Conservation (phyloP, 1,140 invertebrate genomes). For the Palaemon carinicauda region DNA sequence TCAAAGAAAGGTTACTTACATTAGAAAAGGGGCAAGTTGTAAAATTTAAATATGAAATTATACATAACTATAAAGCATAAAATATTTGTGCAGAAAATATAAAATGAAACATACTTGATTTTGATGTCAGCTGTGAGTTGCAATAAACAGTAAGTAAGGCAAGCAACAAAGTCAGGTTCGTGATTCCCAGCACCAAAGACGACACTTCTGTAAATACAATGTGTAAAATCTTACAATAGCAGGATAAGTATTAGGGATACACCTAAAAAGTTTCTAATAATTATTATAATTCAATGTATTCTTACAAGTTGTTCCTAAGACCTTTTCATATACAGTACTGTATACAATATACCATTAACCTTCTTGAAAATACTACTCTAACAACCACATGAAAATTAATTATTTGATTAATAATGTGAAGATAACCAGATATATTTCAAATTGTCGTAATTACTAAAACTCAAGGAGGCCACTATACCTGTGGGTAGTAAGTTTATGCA, state of each 20-base stretch:
- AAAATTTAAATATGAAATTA: not conserved
- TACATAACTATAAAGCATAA: too few species aligned
- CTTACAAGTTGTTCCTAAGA: too few species aligned
- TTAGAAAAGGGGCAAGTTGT: not conserved
- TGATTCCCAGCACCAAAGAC: conserved; percentile 95
- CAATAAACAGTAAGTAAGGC: conserved; percentile 93
- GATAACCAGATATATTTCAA: too few species aligned
- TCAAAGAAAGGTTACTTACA: not conserved
- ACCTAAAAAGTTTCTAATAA: too few species aligned
- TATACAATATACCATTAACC: too few species aligned
- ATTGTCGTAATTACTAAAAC: too few species aligned
- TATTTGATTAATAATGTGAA: too few species aligned
- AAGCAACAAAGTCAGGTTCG: conserved; percentile 94
- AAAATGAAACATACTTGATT: conserved; percentile 70
- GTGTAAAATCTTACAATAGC: not conserved
- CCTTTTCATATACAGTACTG: too few species aligned
- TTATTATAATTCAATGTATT: too few species aligned
- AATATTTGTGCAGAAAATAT: too few species aligned
- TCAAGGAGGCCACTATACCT: conserved; percentile 66
- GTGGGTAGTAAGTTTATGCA: conserved; percentile 90
- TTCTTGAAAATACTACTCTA: too few species aligned
- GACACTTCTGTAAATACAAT: conserved; percentile 71
- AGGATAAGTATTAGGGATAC: not conserved
- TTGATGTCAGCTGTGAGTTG: conserved; percentile 91
- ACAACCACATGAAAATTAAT: too few species aligned